Conservation (phyloP, 2,888 invertebrate genomes). For the Tiliacea aurago region DNA sequence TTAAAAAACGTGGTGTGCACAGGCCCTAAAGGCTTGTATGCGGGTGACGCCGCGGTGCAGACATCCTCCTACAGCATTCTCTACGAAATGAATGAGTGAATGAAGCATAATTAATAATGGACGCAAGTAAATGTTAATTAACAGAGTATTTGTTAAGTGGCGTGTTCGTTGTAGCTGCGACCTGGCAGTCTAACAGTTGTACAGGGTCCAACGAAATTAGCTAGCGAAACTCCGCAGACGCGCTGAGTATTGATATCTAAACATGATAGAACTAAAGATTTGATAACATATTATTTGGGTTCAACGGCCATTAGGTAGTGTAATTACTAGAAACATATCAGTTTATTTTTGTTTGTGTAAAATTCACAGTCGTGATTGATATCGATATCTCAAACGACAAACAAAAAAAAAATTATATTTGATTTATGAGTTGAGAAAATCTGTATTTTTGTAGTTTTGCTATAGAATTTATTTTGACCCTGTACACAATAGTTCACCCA, state of each 20-base stretch:
- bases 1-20: no score
- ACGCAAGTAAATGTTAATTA: neutral
- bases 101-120: neutral
- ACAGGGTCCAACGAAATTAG: neutral
- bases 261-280: no score
- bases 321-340: no score
- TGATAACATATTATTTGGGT: no score
- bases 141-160: neutral
- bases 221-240: neutral
- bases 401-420: no score
- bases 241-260: neutral
- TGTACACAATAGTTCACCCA: neutral
- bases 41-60: neutral
- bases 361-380: no score
- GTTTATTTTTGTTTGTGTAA: no score
- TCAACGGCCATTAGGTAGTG: no score
- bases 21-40: no score
- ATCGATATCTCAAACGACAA: no score
- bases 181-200: neutral
- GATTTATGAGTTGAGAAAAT: neutral
- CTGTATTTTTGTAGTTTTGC: neutral
- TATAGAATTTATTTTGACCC: neutral
- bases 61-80: neutral
- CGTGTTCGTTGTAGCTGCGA: neutral
- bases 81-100: neutral